Evolutionary conservation across 2,888 invertebrate species (phyloP), one percentile per base, ranked within the genome.

Genomic region (Junonia oenone): DNA sequence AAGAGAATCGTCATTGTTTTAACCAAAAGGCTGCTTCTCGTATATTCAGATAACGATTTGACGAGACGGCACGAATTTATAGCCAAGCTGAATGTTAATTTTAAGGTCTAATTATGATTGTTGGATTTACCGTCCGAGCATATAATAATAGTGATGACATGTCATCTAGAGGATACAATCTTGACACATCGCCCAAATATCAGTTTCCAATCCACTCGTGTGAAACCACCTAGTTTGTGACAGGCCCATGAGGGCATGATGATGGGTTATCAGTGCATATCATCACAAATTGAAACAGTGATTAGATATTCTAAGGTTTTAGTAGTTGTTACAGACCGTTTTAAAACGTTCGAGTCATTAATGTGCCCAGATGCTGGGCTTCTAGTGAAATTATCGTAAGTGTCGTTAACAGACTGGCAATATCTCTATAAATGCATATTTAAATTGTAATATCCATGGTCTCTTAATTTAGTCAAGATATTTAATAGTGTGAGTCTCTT

Each of bases 401-500:
- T 84, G 88, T 88, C 76, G 75, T 86, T 80, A 75, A 84, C 86
- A 85, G 90, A 90, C 90, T 90, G 90, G 86, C 85, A 85, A 89
- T 89, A 87, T 89, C 84, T 89, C 85, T 88, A 85, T 84, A 78
- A 67, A 79, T 87, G 85, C 84, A 86, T 88, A 89, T 88, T 81
- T 85, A 82, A 86, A 79, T 71, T 84, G 77, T 89, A 85, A 85
- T 85, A 85, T 82, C 83, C 67, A 71, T 90, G 89, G 90, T 90
- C 90, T 90, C 90, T 81, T 87, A 84, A 84, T 65, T 86, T 89
- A 90, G 90, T 90, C 90, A 90, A 89, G 81, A 85, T 89, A 88
- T 89, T 85, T 86, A 87, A 82, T 89, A 89, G 88, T 81, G 81
- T 78, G 89, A 89, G 88, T 90, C 89, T 90, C 87, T 88, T 87